These are phyloP conservation scores for Sarcophaga bullata DNA, from an alignment of 1,140 invertebrate genomes.

Conservation along the genomic window DNA sequence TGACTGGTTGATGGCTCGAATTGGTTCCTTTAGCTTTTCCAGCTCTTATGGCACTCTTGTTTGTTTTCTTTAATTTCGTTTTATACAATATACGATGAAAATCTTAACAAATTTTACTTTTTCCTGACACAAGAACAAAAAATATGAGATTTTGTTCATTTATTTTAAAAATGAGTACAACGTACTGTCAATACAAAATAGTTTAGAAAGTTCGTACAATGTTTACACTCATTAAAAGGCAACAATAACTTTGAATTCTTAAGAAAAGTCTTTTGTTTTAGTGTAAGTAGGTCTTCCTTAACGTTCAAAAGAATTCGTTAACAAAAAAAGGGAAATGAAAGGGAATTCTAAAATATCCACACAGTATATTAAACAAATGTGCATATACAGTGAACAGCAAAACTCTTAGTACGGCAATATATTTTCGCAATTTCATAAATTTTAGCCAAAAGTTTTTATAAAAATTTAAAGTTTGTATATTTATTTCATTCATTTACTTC, in stretches of 20 bases:
- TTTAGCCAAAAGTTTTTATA: too few relatives aligned
- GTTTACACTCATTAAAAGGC: background rate
- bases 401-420: too few relatives aligned
- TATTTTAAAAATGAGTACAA: background rate
- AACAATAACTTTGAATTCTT: background rate
- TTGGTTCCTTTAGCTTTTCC: background rate
- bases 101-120: slow-evolving; percentile 16
- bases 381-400: too few relatives aligned
- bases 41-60: slow-evolving; percentile 10
- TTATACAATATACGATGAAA: background rate
- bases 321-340: too few relatives aligned
- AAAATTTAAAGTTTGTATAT: too few relatives aligned
- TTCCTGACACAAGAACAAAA: background rate
- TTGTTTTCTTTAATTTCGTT: slow-evolving; percentile 22
- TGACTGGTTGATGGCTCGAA: too few relatives aligned
- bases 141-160: background rate
- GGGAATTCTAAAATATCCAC: too few relatives aligned
- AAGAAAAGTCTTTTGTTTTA: background rate
- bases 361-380: too few relatives aligned
- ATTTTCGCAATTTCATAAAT: too few relatives aligned
- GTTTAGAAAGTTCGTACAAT: background rate
- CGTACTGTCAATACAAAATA: background rate
- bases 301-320: too few relatives aligned
- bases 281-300: background rate
- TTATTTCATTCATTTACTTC: too few relatives aligned